Percentiles rank a stretch among this genome's conserved stretches.
These are phyloP conservation scores for Gracilinanus agilis DNA, from an alignment of 2,113 vertebrate species.

Conservation along the genomic window DNA sequence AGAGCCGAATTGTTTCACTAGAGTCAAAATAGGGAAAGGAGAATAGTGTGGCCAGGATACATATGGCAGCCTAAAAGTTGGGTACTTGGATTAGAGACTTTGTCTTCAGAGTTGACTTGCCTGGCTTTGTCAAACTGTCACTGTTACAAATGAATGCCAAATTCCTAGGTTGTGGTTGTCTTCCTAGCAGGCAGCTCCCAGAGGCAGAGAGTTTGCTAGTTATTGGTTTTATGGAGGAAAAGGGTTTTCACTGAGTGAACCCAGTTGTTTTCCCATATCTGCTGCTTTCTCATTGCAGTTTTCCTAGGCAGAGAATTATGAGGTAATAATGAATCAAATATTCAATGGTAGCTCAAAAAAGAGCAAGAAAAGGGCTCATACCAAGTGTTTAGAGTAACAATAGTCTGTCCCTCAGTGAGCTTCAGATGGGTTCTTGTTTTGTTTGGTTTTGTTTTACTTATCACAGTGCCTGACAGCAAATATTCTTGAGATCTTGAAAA, in stretches of 20 bases:
- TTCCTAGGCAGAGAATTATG: not conserved
- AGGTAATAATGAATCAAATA: not conserved
- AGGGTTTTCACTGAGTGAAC: not conserved
- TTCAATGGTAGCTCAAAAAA: not conserved
- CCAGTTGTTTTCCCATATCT: not conserved
- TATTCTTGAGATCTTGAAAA: slow-evolving; percentile 13
- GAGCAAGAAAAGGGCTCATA: not conserved
- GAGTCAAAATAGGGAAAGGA: not conserved
- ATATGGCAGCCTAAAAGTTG: not conserved
- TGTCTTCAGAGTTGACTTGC: not conserved
- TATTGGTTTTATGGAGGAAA: not conserved
- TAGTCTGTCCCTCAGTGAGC: no score
- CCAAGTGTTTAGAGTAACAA: not conserved
- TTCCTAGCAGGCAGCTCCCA: not conserved
- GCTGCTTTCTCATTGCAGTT: not conserved
- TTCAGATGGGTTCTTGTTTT: not conserved
- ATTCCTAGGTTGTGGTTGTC: not conserved
- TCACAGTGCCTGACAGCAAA: not conserved
- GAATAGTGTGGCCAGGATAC: not conserved
- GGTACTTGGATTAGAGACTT: not conserved
- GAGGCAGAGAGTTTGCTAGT: not conserved
- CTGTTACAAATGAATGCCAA: not conserved
- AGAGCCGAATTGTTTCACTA: not conserved
- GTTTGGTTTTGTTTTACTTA: not conserved
- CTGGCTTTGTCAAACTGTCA: not conserved